These are phyloP conservation scores for Lethrus apterus DNA, from an alignment of 1,140 invertebrate genomes.

Conservation along the genomic window DNA sequence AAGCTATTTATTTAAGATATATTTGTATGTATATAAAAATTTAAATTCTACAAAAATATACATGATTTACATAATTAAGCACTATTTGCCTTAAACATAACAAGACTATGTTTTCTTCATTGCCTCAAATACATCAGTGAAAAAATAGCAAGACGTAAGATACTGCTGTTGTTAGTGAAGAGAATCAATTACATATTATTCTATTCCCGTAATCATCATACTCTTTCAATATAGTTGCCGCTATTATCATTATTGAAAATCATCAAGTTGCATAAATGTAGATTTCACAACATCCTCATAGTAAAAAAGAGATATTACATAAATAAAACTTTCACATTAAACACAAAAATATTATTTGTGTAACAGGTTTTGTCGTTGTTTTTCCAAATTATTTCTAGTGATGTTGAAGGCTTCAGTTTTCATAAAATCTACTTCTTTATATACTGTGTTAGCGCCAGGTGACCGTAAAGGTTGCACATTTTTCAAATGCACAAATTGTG, in stretches of 20 bases:
- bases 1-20: no score
- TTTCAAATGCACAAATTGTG: constrained; percentile 12
- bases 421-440: constrained; percentile 85
- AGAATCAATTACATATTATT: neutral
- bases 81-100: no score
- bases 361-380: constrained; percentile 33
- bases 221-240: neutral
- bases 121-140: no score
- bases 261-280: neutral
- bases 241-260: constrained; percentile 2
- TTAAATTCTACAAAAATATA: no score
- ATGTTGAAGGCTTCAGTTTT: constrained; percentile 87
- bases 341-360: constrained; percentile 24
- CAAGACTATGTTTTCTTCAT: no score
- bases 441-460: constrained; percentile 57
- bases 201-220: neutral
- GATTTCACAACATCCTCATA: no score
- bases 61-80: no score
- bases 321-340: neutral
- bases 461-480: constrained; percentile 28
- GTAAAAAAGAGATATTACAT: neutral
- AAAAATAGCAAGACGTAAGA: no score
- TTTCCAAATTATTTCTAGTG: constrained; percentile 72
- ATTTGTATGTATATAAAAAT: no score
- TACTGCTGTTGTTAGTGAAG: no score